These are phyloP conservation scores for Astur gentilis DNA, from an alignment of 2,113 vertebrate genomes.

Conservation along the genomic window DNA sequence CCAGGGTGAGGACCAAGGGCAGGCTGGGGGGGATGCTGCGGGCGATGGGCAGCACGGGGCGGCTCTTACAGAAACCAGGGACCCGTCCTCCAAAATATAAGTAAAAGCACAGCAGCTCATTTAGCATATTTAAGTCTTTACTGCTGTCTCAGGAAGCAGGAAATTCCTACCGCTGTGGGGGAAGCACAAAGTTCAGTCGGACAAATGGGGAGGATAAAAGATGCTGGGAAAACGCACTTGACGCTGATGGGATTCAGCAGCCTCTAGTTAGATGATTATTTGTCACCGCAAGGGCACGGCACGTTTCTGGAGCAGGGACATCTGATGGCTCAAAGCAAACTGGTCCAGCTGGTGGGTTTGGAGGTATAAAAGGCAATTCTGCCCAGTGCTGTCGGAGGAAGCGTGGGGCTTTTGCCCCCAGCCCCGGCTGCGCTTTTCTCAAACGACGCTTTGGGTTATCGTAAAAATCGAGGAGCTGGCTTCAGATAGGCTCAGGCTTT, in stretches of 20 bases:
- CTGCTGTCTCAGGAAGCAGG: constrained; percentile 8
- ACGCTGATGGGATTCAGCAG: not conserved
- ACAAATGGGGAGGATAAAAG: not conserved
- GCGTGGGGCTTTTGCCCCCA: not conserved
- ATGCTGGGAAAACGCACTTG: not conserved
- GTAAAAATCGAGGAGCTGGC: not conserved
- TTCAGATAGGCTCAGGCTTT: not conserved
- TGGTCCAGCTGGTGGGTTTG: not conserved
- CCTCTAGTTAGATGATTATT: not conserved
- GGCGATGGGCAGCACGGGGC: not conserved
- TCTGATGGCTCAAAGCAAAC: not conserved
- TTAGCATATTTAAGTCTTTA: not conserved
- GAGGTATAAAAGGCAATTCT: not conserved
- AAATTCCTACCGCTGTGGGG: not conserved
- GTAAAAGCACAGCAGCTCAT: not conserved
- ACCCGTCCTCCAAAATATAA: not conserved
- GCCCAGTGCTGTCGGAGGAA: rapidly evolving
- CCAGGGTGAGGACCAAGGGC: rapidly evolving
- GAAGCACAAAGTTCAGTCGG: not conserved
- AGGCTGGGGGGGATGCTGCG: not conserved
- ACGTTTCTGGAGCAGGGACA: not conserved
- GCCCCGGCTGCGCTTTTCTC: not conserved
- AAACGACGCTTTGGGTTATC: not conserved
- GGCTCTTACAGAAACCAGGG: not conserved
- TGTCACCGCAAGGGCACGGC: rapidly evolving